Conservation (phyloP, 2,113 vertebrate species). For the Gracilinanus agilis region DNA sequence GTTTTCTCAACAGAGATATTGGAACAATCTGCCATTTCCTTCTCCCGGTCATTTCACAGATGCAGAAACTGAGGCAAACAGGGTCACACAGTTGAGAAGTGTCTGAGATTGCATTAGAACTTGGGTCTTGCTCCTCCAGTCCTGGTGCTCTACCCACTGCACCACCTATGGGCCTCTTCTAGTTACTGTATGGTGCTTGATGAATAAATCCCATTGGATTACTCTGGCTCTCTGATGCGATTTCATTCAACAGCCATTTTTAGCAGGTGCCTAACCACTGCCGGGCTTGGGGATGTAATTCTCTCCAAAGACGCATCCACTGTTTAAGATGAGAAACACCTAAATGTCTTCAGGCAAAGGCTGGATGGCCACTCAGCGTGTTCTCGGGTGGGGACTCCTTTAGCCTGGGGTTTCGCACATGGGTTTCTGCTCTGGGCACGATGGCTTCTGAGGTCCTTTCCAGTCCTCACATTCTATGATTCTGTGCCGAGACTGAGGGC, state of each 20-base stretch:
- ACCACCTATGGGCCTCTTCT: no score
- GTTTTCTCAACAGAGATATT: no score
- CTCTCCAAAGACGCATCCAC: constrained; percentile 29
- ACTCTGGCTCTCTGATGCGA: background rate
- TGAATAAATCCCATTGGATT: background rate
- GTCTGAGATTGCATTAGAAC: no score
- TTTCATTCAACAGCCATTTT: background rate
- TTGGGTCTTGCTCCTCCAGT: no score
- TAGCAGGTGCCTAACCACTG: background rate
- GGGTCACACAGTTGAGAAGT: no score
- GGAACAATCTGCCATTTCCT: no score
- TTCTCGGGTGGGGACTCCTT: background rate
- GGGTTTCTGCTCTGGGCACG: background rate
- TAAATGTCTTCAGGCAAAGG: background rate
- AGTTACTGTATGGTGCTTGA: background rate
- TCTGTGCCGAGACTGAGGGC: background rate
- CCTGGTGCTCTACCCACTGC: no score
- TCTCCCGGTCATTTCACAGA: no score
- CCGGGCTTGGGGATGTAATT: background rate
- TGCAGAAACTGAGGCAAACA: no score
- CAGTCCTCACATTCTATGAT: background rate
- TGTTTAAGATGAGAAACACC: constrained; percentile 33
- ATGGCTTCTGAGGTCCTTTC: background rate
- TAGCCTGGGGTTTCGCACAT: background rate
- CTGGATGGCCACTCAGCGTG: background rate